These are phyloP conservation scores for Chaetura pelagica DNA, from an alignment of 2,113 vertebrate genomes.

Conservation along the genomic window DNA sequence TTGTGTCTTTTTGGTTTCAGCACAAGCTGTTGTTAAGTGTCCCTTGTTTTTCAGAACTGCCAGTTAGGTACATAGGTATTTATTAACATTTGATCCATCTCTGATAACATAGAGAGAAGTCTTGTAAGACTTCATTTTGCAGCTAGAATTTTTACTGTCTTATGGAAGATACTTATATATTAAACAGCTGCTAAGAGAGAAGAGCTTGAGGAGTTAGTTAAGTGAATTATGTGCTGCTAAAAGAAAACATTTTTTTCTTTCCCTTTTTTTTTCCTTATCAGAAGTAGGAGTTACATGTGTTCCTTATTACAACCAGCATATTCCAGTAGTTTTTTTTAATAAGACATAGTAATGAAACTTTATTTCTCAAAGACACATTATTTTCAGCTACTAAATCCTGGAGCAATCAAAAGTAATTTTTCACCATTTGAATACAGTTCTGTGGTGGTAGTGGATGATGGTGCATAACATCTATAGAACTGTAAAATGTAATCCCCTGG, in stretches of 20 bases:
- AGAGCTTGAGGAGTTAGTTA: constrained; percentile 31
- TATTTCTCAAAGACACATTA: neutral
- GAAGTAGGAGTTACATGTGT: constrained; percentile 38
- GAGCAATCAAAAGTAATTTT: neutral
- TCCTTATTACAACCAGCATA: constrained; percentile 30
- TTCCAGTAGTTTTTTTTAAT: neutral
- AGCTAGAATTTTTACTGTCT: neutral
- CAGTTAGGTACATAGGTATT: neutral
- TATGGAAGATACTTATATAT: neutral
- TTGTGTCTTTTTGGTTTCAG: neutral
- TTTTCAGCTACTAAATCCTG: constrained; percentile 48
- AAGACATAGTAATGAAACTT: neutral
- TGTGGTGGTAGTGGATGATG: neutral
- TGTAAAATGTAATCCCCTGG: neutral
- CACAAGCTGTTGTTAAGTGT: neutral
- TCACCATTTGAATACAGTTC: neutral
- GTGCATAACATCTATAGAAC: neutral
- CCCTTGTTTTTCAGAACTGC: neutral
- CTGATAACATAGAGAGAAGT: neutral
- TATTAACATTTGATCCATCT: neutral
- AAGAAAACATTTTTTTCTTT: neutral
- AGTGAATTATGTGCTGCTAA: neutral
- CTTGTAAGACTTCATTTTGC: neutral
- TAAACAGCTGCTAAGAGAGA: neutral
- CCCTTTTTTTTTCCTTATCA: neutral